These are phyloP conservation scores for Climacteris rufus DNA, from an alignment of 2,113 vertebrate genomes.

Conservation along the genomic window DNA sequence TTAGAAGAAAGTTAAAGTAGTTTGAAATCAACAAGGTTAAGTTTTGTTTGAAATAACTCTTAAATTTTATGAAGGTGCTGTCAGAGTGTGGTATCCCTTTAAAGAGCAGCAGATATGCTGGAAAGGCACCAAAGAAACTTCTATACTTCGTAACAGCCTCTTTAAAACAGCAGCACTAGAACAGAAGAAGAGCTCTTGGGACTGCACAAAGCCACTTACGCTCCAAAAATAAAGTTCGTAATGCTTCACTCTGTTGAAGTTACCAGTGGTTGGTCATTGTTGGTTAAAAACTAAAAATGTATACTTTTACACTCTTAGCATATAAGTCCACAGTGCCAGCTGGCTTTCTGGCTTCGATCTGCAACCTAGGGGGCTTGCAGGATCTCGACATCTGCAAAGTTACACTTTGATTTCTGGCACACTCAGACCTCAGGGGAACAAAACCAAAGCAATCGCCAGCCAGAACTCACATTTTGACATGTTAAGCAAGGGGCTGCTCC, in stretches of 20 bases:
- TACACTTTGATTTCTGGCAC: slow-evolving; percentile 70
- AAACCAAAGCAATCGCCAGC: slow-evolving; percentile 60
- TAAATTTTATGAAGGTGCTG: not conserved
- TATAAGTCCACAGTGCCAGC: slow-evolving; percentile 42
- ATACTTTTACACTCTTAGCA: slow-evolving; percentile 67
- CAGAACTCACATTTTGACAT: slow-evolving; percentile 73
- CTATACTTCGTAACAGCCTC: slow-evolving; percentile 25
- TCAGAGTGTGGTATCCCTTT: not conserved
- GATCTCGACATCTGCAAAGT: slow-evolving; percentile 70
- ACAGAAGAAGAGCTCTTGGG: slow-evolving; percentile 29
- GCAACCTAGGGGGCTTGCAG: slow-evolving; percentile 60
- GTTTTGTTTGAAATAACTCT: not conserved
- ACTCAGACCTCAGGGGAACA: slow-evolving; percentile 22
- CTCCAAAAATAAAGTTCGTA: slow-evolving; percentile 32
- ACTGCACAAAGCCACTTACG: slow-evolving; percentile 36
- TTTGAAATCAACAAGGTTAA: slow-evolving; percentile 5
- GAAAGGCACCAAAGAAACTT: slow-evolving; percentile 42
- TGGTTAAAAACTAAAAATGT: slow-evolving; percentile 66
- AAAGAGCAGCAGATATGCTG: slow-evolving; percentile 50
- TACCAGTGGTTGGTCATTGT: slow-evolving; percentile 55
- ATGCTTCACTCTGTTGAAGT: slow-evolving; percentile 44
- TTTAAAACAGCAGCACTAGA: slow-evolving; percentile 50
- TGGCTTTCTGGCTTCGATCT: slow-evolving; percentile 47
- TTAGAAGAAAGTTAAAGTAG: not conserved
- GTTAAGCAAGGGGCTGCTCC: slow-evolving; percentile 56